Evolutionary conservation across 1,140 invertebrate genomes (phyloP), one percentile per base, ranked within the genome.

Genomic region (Saccostrea glomerata): DNA sequence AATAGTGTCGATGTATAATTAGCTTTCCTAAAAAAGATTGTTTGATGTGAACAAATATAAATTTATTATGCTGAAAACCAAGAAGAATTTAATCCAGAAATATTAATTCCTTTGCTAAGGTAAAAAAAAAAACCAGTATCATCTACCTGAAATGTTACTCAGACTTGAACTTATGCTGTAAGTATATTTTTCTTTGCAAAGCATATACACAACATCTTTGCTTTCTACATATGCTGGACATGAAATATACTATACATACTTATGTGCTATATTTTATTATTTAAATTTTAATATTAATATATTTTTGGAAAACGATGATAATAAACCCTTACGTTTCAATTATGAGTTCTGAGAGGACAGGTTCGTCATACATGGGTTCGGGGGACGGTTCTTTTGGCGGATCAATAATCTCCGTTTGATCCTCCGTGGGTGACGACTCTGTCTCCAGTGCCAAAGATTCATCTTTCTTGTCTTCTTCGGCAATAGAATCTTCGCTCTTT

Each of bases 361-460:
- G 94, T 91, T 94, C 94, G 88, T 95, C 94, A 85, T 95, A 94
- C 47, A 92, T 91, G 11, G 93, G 92, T 85, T 93, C 93, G 15
- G 93, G 93, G 60, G 93, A 92, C 40, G 93, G 91, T n/a, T 92
- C 91, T 86, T 91, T 92, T 30, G 90, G 91, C 2, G 90, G 85
- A 58, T 90, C 89, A 25, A 92, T 91, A 11, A 85, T 54, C 84
- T 90, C 86, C 13, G 70, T 77, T 12, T 77, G 70, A 30, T 77
- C 70, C 60, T 93, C 92, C 56, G 87, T 88, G 82, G 87, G 85
- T n/a, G 88, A 82, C 2, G 89, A 73, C 54, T 91, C 90, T 47
- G 85, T 84, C 60, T 90, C 92, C 23, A 88, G 89, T 56, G 86
- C 60, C 15, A 86, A 88, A 1, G 88, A 89, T 6, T 91, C 92